phyloP scores from a whole-genome alignment of 2,888 invertebrate species.

The Creontiades dilutus region DNA sequence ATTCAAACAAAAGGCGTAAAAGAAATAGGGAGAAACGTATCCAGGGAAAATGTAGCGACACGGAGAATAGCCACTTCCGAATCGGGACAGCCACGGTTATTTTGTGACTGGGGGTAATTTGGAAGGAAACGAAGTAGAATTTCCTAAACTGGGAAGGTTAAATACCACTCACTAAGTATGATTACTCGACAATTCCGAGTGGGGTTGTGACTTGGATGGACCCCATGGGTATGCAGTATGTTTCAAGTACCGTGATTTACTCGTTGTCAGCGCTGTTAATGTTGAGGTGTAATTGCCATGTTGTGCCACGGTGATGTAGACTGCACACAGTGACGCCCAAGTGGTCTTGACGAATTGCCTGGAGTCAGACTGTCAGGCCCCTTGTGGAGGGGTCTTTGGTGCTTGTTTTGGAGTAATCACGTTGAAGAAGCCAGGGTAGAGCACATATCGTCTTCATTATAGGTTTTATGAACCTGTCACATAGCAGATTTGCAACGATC shows the following conservation, averaged over 20 bases:
- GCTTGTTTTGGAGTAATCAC: too few relatives aligned
- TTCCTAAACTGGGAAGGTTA: constrained; percentile 21
- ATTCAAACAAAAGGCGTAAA: constrained; percentile 49
- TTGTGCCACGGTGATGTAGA: neutral
- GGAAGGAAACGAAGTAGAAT: constrained; percentile 26
- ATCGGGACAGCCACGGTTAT: constrained; percentile 24
- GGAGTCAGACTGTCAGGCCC: too few relatives aligned
- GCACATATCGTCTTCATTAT: too few relatives aligned
- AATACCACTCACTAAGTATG: constrained; percentile 24
- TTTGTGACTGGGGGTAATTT: constrained; percentile 23
- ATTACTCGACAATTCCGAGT: constrained; percentile 10
- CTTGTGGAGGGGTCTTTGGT: too few relatives aligned
- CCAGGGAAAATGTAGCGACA: constrained; percentile 35
- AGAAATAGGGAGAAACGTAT: constrained; percentile 12
- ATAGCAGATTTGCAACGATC: too few relatives aligned
- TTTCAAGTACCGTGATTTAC: constrained; percentile 13
- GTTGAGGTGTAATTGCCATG: neutral
- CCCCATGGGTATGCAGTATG: neutral
- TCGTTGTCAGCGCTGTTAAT: constrained; percentile 20
- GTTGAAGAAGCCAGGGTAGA: too few relatives aligned
- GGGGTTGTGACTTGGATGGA: neutral
- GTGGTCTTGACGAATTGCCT: too few relatives aligned
- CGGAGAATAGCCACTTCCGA: constrained; percentile 24
- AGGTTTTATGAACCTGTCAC: too few relatives aligned
- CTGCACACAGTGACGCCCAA: too few relatives aligned